These are phyloP conservation scores for Meriones psammophilus DNA, from an alignment of 2,797 vertebrate genomes.

Conservation along the genomic window DNA sequence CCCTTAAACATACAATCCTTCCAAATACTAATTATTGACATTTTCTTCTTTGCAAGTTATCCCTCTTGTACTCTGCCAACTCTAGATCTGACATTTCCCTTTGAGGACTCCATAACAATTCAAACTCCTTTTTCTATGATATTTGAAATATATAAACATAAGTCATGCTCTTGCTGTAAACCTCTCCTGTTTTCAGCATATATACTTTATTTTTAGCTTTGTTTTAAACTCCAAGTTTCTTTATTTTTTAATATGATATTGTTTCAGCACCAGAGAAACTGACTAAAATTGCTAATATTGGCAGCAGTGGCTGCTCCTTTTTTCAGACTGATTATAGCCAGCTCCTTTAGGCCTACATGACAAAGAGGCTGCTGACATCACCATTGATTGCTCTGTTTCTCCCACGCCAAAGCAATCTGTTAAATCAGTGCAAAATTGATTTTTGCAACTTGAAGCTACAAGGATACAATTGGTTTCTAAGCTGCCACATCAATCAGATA, in stretches of 20 bases:
- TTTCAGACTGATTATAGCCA: conserved; percentile 57
- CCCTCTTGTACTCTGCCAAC: conserved; percentile 61
- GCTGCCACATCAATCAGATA: conserved; percentile 85
- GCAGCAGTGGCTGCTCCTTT: conserved; percentile 32
- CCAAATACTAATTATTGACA: conserved; percentile 85
- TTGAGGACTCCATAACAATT: conserved; percentile 64
- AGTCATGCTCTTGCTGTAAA: conserved; percentile 30
- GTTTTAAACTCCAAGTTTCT: conserved; percentile 30
- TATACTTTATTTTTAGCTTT: conserved; percentile 53
- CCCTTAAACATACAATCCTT: conserved; percentile 73
- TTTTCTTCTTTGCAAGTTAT: conserved; percentile 79
- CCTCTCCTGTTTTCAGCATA: conserved; percentile 30
- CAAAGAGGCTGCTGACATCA: conserved; percentile 73
- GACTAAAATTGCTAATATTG: conserved; percentile 34
- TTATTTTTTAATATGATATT: conserved; percentile 53
- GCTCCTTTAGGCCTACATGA: conserved; percentile 65
- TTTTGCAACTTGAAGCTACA: conserved; percentile 85
- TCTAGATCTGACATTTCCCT: conserved; percentile 63
- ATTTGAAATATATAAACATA: conserved; percentile 40
- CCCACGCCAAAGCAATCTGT: conserved; percentile 72
- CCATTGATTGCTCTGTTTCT: conserved; percentile 73
- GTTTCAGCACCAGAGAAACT: conserved; percentile 53
- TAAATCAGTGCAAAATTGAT: conserved; percentile 85
- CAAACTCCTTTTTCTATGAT: conserved; percentile 40
- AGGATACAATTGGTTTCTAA: conserved; percentile 85